Evolutionary conservation across 2,113 vertebrate genomes (phyloP).

Genomic region (Nerophis ophidion): DNA sequence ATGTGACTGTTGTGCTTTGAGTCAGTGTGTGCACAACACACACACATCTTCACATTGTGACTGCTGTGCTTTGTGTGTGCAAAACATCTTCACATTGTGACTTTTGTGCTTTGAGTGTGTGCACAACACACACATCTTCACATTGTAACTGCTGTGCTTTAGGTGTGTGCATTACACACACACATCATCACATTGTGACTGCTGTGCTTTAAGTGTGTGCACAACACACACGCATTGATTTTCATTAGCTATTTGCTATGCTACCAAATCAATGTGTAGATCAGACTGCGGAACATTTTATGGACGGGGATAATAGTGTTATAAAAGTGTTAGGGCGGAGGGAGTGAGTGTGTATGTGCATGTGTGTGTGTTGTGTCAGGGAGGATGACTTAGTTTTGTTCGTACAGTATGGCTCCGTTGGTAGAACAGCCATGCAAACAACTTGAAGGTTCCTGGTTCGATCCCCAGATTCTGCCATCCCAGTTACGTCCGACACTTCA

Average conservation of each 20-base stretch:
- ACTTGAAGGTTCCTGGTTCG: too few relatives aligned
- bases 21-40: too few relatives aligned
- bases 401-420: too few relatives aligned
- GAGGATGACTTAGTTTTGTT: not conserved
- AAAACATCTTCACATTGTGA: too few relatives aligned
- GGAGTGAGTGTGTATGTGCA: conserved; percentile 35
- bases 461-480: too few relatives aligned
- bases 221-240: conserved; percentile 56
- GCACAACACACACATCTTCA: conserved; percentile 45
- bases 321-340: conserved; percentile 48
- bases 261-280: conserved; percentile 65
- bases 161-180: conserved; percentile 33
- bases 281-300: conserved; percentile 64
- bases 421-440: too few relatives aligned
- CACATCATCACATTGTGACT: conserved; percentile 62
- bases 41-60: too few relatives aligned
- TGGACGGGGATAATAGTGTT: conserved; percentile 38
- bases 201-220: conserved; percentile 56
- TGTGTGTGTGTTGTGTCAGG: conserved; percentile 1
- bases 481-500: too few relatives aligned
- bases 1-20: conserved; percentile 62
- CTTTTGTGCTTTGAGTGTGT: too few relatives aligned
- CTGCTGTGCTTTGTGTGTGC: too few relatives aligned
- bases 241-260: conserved; percentile 61
- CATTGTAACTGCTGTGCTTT: conserved; percentile 61